phyloP scores from a whole-genome alignment of 2,797 vertebrate species.

The Poeciliopsis gracilis region DNA sequence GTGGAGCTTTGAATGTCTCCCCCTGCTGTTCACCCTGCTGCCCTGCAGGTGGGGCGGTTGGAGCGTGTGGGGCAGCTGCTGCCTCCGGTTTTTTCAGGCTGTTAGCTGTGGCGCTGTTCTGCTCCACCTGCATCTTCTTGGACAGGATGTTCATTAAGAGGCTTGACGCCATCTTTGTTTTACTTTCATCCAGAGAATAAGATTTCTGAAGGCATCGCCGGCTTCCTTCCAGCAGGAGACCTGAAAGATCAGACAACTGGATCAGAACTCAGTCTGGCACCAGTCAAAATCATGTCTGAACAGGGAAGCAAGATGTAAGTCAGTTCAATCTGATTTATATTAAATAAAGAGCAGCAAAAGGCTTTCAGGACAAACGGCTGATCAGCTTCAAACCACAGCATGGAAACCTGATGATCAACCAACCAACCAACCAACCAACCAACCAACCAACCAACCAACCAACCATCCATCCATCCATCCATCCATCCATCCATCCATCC shows the following conservation, averaged over 20 bases:
- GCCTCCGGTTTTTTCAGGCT: not conserved
- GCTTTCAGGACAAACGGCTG: not conserved
- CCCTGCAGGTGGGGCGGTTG: not conserved
- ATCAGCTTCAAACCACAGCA: not conserved
- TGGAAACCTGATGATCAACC: not conserved
- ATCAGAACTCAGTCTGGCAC: not conserved
- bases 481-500: too few relatives aligned
- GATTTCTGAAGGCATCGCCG: not conserved
- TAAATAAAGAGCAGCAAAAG: too few relatives aligned
- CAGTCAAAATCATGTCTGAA: not conserved
- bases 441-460: too few relatives aligned
- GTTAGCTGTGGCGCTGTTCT: not conserved
- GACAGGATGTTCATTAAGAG: not conserved
- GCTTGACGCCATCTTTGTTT: not conserved
- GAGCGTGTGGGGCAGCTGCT: not conserved
- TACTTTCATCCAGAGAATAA: conserved; percentile 1
- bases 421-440: too few relatives aligned
- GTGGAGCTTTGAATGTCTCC: not conserved
- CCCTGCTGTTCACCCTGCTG: not conserved
- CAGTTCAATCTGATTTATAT: not conserved
- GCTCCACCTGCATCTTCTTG: not conserved
- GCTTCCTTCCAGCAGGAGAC: not conserved
- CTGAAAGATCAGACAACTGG: not conserved
- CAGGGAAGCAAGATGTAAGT: not conserved
- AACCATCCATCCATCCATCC: too few relatives aligned